phyloP scores from a whole-genome alignment of 2,888 invertebrate species.

The Acronicta aceris region DNA sequence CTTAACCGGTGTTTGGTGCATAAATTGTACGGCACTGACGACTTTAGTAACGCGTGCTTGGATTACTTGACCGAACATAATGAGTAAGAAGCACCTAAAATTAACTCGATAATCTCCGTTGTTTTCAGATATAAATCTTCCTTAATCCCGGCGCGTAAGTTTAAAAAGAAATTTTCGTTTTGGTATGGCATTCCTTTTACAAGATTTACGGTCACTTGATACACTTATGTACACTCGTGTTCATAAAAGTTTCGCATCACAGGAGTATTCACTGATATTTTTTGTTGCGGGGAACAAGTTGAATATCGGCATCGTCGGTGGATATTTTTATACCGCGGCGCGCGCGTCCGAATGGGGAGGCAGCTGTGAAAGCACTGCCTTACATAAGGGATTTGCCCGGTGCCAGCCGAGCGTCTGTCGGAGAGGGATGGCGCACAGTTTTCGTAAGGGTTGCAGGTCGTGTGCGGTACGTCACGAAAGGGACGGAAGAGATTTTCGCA shows the following conservation, averaged over 20 bases:
- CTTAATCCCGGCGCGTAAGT: conserved; percentile 73
- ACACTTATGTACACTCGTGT: conserved; percentile 63
- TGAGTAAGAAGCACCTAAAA: conserved; percentile 71
- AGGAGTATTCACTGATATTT: conserved; percentile 60
- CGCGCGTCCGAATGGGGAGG: conserved; percentile 68
- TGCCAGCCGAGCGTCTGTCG: conserved; percentile 75
- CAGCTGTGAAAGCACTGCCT: conserved; percentile 80
- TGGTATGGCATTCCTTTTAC: conserved; percentile 67
- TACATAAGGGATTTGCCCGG: conserved; percentile 86
- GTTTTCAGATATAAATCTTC: conserved; percentile 75
- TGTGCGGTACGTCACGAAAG: conserved; percentile 71
- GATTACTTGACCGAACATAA: conserved; percentile 75
- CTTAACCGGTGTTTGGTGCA: conserved; percentile 66
- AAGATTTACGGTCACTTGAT: conserved; percentile 66
- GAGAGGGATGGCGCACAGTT: conserved; percentile 77
- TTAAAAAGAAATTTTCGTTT: conserved; percentile 71
- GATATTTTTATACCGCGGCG: conserved; percentile 51
- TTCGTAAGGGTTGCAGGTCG: conserved; percentile 78
- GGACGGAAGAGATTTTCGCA: conserved; percentile 79
- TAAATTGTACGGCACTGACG: conserved; percentile 69
- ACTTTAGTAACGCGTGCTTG: conserved; percentile 67
- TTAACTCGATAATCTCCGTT: conserved; percentile 70
- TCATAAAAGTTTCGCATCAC: conserved; percentile 71
- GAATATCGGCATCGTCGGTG: conserved; percentile 73
- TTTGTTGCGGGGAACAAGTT: conserved; percentile 52